These are phyloP conservation scores for Herpailurus yagouaroundi DNA, from an alignment of 2,113 vertebrate species.

Conservation along the genomic window DNA sequence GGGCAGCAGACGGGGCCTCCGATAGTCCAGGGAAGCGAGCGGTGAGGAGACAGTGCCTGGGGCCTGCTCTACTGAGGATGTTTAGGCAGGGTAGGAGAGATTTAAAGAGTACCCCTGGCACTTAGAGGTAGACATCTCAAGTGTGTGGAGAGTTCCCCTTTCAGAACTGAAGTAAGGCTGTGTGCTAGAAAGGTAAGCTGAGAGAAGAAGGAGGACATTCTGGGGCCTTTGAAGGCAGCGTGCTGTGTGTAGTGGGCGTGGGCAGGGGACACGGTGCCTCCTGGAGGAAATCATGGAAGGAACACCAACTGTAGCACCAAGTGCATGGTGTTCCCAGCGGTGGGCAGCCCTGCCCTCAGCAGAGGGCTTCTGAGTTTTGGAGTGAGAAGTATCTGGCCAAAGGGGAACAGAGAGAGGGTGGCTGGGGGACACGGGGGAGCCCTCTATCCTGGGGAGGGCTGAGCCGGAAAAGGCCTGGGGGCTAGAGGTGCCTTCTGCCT, in stretches of 20 bases:
- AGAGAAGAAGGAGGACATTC: not conserved
- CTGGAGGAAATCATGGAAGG: not conserved
- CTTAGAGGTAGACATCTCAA: not conserved
- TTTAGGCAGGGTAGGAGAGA: not conserved
- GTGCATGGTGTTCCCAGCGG: not conserved
- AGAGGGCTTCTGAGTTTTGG: not conserved
- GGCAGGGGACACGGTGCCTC: too few relatives aligned
- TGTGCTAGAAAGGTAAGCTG: not conserved
- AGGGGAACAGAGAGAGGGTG: not conserved
- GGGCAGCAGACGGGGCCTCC: not conserved
- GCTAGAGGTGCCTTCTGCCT: not conserved
- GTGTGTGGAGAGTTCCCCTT: not conserved
- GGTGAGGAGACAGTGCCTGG: accelerated
- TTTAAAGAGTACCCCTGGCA: not conserved
- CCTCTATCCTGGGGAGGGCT: not conserved
- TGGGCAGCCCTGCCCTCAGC: accelerated
- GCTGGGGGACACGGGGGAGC: not conserved
- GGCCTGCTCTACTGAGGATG: not conserved
- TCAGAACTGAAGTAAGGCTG: not conserved
- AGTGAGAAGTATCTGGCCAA: not conserved
- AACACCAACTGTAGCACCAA: not conserved
- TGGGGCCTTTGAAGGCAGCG: not conserved
- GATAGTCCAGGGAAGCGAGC: accelerated
- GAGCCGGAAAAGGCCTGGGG: not conserved
- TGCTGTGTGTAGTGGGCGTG: not conserved